These are phyloP conservation scores for Acronicta alni DNA, from an alignment of 2,888 invertebrate species.

Conservation along the genomic window DNA sequence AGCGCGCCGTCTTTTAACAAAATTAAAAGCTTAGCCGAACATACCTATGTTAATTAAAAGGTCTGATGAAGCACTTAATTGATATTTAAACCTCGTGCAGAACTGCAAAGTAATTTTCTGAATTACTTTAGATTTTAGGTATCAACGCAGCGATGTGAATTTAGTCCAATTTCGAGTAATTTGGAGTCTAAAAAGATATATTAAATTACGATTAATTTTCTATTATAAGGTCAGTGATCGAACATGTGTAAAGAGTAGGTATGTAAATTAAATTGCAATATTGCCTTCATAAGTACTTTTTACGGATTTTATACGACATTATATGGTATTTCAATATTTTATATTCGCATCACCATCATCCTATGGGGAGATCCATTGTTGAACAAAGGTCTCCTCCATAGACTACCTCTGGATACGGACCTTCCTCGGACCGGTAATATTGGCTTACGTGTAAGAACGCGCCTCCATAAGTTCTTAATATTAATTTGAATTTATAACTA, in stretches of 20 bases:
- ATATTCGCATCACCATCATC: too few relatives aligned
- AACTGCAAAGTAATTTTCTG: slow-evolving; percentile 51
- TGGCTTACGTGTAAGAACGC: too few relatives aligned
- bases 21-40: slow-evolving; percentile 53
- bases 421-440: too few relatives aligned
- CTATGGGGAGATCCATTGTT: too few relatives aligned
- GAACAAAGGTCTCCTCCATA: too few relatives aligned
- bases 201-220: slow-evolving; percentile 1
- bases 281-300: background rate
- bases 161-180: slow-evolving; percentile 19
- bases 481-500: too few relatives aligned
- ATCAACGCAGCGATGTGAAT: slow-evolving; percentile 14
- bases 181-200: slow-evolving; percentile 8
- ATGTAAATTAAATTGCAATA: background rate
- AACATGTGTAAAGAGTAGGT: too few relatives aligned
- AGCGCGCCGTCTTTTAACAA: slow-evolving; percentile 43
- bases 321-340: background rate
- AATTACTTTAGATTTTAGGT: slow-evolving; percentile 45
- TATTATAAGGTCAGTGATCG: background rate
- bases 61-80: slow-evolving; percentile 51
- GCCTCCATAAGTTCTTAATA: too few relatives aligned
- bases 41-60: slow-evolving; percentile 55
- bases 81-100: slow-evolving; percentile 51
- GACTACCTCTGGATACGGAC: too few relatives aligned
- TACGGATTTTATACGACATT: too few relatives aligned